These are phyloP conservation scores for Agrotis ipsilon DNA, from an alignment of 2,888 invertebrate genomes.

Conservation along the genomic window DNA sequence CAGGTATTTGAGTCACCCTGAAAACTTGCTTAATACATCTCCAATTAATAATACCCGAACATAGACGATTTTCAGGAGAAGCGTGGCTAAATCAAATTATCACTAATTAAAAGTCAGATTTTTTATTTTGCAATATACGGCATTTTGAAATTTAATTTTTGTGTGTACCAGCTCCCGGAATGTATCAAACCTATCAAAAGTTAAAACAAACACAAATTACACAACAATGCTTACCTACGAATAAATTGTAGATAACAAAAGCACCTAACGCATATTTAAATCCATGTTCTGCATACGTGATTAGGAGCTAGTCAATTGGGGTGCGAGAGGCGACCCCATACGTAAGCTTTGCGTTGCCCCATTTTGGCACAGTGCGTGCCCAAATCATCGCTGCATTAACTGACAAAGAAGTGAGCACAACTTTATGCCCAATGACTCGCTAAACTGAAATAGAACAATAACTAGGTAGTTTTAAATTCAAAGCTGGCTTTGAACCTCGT, in stretches of 20 bases:
- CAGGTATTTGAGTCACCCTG: too few relatives aligned
- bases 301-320: conserved; percentile 36
- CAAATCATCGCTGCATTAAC: conserved; percentile 55
- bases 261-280: conserved; percentile 30
- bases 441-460: conserved; percentile 54
- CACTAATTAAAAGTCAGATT: too few relatives aligned
- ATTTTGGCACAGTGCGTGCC: conserved; percentile 48
- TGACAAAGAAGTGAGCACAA: conserved; percentile 49
- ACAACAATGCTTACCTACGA: conserved; percentile 22
- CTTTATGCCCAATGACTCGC: conserved; percentile 58
- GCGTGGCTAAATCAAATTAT: too few relatives aligned
- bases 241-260: conserved; percentile 23
- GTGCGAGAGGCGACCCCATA: conserved; percentile 24
- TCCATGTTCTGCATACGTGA: conserved; percentile 53
- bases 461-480: conserved; percentile 52
- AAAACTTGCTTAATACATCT: too few relatives aligned
- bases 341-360: conserved; percentile 21
- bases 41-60: too few relatives aligned
- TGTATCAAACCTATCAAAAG: conserved; percentile 13
- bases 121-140: too few relatives aligned
- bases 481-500: conserved; percentile 41
- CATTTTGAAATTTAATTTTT: too few relatives aligned
- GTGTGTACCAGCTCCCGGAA: background rate
- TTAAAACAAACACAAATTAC: background rate
- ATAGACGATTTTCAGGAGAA: too few relatives aligned